A percentile compares a stretch with the other conserved stretches of the same genome.
These are phyloP conservation scores for Drosophila emarginata DNA, from an alignment of 2,888 invertebrate species.

Conservation along the genomic window DNA sequence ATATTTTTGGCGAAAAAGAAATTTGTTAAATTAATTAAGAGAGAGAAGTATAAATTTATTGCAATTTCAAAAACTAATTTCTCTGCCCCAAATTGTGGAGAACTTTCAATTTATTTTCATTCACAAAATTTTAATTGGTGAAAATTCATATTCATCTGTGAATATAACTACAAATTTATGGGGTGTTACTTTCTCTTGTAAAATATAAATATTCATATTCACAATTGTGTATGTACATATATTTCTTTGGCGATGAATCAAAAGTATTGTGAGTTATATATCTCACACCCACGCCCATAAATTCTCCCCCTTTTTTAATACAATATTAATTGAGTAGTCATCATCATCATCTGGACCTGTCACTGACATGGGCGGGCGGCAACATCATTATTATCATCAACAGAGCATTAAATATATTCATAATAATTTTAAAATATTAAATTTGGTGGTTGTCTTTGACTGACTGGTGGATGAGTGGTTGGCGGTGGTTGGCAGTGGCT, in stretches of 20 bases:
- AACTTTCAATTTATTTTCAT: too few relatives aligned
- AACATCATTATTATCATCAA: slow-evolving; percentile 36
- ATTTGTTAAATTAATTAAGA: too few relatives aligned
- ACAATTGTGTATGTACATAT: background rate
- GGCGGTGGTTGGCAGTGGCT: slow-evolving; percentile 16
- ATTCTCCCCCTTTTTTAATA: slow-evolving; percentile 45
- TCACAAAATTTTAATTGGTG: too few relatives aligned
- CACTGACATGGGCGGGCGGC: slow-evolving; percentile 38
- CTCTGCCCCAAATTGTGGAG: background rate
- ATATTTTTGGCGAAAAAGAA: too few relatives aligned
- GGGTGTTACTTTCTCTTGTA: background rate
- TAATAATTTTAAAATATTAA: slow-evolving; percentile 56
- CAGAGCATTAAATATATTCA: slow-evolving; percentile 64
- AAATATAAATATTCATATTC: background rate
- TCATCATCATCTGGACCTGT: slow-evolving; percentile 43
- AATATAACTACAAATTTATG: too few relatives aligned
- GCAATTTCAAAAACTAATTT: too few relatives aligned
- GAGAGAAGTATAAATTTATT: too few relatives aligned
- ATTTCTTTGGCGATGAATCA: background rate
- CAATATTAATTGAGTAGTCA: slow-evolving; percentile 76
- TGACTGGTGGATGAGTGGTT: slow-evolving; percentile 17
- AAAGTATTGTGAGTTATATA: slow-evolving; percentile 1
- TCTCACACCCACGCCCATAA: slow-evolving; percentile 2
- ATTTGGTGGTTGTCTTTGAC: slow-evolving; percentile 38
- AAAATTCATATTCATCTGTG: too few relatives aligned